Evolutionary conservation across 2,888 invertebrate genomes (phyloP).

Genomic region (Campopleginae sp.): DNA sequence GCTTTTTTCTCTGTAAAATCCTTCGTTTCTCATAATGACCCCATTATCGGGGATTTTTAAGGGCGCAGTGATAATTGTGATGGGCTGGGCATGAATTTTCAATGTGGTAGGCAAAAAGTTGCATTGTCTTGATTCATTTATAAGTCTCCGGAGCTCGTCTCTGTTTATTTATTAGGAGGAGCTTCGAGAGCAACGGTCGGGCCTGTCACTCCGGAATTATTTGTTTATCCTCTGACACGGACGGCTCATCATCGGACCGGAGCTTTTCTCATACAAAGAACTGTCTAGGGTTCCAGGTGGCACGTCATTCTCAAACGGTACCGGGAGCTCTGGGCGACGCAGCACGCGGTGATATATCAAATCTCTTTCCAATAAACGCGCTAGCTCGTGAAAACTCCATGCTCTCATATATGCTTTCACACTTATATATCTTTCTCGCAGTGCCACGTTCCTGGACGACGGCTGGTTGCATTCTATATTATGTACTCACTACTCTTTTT

Average conservation of each 20-base stretch:
- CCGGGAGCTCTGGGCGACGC: conserved; percentile 46
- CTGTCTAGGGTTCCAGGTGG: conserved; percentile 65
- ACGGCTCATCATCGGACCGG: conserved; percentile 13
- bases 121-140: background rate
- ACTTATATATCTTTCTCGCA: conserved; percentile 47
- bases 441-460: conserved; percentile 35
- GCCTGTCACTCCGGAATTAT: background rate
- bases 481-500: conserved; percentile 35
- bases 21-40: background rate
- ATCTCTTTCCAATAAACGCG: conserved; percentile 80
- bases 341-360: conserved; percentile 78
- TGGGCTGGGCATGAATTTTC: background rate
- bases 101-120: background rate
- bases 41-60: background rate
- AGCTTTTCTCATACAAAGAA: conserved; percentile 22
- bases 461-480: conserved; percentile 50
- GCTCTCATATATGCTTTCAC: conserved; percentile 43
- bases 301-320: conserved; percentile 68
- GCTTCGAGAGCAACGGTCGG: background rate
- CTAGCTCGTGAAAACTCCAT: conserved; percentile 61
- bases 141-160: background rate
- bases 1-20: background rate
- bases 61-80: background rate
- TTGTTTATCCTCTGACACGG: conserved; percentile 50
- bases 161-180: background rate